Evolutionary conservation across 2,113 vertebrate species (phyloP).

Genomic region (Caranx melampygus): DNA sequence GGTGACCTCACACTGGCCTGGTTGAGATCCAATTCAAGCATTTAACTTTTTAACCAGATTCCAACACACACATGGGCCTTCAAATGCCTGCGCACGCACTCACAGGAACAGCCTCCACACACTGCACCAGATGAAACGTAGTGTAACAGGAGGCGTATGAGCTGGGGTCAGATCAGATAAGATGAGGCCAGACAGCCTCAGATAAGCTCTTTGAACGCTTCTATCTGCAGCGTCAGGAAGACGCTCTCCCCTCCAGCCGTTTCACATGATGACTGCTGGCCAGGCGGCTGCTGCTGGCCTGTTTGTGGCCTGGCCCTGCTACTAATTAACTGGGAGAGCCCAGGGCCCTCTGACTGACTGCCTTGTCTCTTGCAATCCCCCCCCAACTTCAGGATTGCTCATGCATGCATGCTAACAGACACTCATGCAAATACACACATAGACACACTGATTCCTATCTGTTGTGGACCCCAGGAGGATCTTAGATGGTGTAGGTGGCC

Average conservation of each 20-base stretch:
- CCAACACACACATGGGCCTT: slow-evolving; percentile 16
- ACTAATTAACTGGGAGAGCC: slow-evolving; percentile 81
- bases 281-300: slow-evolving; percentile 65
- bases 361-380: slow-evolving; percentile 70
- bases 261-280: slow-evolving; percentile 75
- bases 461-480: slow-evolving; percentile 61
- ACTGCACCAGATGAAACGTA: slow-evolving; percentile 66
- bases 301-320: slow-evolving; percentile 74
- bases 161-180: slow-evolving; percentile 83
- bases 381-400: slow-evolving; percentile 66
- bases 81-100: not conserved
- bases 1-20: slow-evolving; percentile 69
- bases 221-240: slow-evolving; percentile 79
- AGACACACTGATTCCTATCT: slow-evolving; percentile 55
- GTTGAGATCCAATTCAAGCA: slow-evolving; percentile 65
- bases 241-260: slow-evolving; percentile 73
- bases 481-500: slow-evolving; percentile 74
- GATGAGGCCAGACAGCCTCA: slow-evolving; percentile 71
- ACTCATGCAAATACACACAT: slow-evolving; percentile 56
- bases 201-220: slow-evolving; percentile 82
- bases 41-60: slow-evolving; percentile 65
- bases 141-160: slow-evolving; percentile 71
- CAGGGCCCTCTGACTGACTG: slow-evolving; percentile 73
- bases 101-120: slow-evolving; percentile 24
- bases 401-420: slow-evolving; percentile 76